phyloP scores from a whole-genome alignment of 2,888 invertebrate species.

The Morpho achilles region DNA sequence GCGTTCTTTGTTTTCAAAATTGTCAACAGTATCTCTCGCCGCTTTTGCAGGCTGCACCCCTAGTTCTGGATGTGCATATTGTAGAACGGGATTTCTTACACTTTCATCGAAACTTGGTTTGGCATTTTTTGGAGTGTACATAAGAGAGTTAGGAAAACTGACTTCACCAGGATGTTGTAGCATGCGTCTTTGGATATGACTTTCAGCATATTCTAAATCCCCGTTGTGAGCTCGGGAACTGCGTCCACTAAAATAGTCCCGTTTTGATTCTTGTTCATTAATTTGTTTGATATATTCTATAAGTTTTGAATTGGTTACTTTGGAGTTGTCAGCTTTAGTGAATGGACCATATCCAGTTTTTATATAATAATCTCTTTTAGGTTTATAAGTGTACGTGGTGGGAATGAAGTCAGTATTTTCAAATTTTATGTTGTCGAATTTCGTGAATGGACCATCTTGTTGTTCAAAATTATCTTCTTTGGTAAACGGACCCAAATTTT shows the following conservation, averaged over 20 bases:
- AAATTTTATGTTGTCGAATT: constrained; percentile 77
- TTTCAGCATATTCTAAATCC: constrained; percentile 68
- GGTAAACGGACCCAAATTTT: constrained; percentile 79
- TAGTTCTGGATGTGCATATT: constrained; percentile 89
- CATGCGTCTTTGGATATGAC: constrained; percentile 85
- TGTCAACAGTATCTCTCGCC: constrained; percentile 59
- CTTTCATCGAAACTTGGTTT: constrained; percentile 84
- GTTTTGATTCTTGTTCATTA: constrained; percentile 81
- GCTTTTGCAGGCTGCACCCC: constrained; percentile 87
- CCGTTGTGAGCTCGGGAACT: constrained; percentile 70
- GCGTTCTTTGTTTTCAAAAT: constrained; percentile 50
- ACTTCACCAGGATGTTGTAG: constrained; percentile 82
- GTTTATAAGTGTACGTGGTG: constrained; percentile 57
- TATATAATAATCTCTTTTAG: constrained; percentile 63
- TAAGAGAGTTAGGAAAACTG: constrained; percentile 82
- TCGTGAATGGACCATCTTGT: constrained; percentile 79
- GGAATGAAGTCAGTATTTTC: constrained; percentile 54
- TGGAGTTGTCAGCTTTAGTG: constrained; percentile 81
- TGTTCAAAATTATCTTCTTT: constrained; percentile 80
- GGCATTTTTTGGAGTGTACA: constrained; percentile 81
- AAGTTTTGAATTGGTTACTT: constrained; percentile 77
- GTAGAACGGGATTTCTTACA: constrained; percentile 85
- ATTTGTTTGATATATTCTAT: constrained; percentile 84
- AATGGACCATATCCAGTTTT: constrained; percentile 80
- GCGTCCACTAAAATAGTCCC: constrained; percentile 79